phyloP scores from a whole-genome alignment of 1,140 invertebrate genomes.

The Lepidurus couesii region DNA sequence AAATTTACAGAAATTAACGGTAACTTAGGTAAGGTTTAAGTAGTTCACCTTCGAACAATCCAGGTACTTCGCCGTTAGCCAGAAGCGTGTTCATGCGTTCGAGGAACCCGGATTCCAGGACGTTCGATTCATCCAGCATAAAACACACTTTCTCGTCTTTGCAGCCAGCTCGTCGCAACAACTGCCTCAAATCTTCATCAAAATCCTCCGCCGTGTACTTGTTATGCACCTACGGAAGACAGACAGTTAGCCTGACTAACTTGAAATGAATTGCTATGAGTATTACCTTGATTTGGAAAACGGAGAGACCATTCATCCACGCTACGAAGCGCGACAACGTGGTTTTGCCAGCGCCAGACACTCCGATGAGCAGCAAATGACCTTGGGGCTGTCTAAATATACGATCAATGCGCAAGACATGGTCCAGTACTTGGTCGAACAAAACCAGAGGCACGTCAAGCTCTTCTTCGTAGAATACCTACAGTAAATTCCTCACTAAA shows the following conservation, averaged over 20 bases:
- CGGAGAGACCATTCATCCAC: conserved; percentile 98
- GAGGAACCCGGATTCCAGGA: conserved; percentile 95
- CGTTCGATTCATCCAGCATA: conserved; percentile 98
- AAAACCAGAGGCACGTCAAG: conserved; percentile 95
- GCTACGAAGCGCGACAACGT: conserved; percentile 97
- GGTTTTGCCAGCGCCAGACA: conserved; percentile 97
- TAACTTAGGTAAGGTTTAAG: too few species aligned
- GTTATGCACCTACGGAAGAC: conserved; percentile 69
- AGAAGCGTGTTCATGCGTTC: conserved; percentile 98
- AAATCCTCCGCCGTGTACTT: conserved; percentile 98
- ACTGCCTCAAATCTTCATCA: conserved; percentile 93
- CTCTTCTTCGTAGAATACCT: conserved; percentile 99
- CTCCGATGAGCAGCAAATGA: conserved; percentile 92
- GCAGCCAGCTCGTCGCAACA: conserved; percentile 88
- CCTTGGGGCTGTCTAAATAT: conserved; percentile 99
- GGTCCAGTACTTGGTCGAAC: conserved; percentile 98
- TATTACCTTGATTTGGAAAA: conserved; percentile 66
- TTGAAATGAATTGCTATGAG: background rate
- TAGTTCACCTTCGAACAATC: conserved; percentile 42
- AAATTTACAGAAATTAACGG: too few species aligned
- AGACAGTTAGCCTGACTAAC: too few species aligned
- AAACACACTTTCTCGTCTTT: conserved; percentile 99
- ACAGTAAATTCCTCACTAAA: conserved; percentile 35
- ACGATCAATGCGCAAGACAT: conserved; percentile 95
- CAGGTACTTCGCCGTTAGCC: conserved; percentile 97